These are phyloP conservation scores for Ancistrus triradiatus DNA, from an alignment of 2,113 vertebrate species.

Conservation along the genomic window DNA sequence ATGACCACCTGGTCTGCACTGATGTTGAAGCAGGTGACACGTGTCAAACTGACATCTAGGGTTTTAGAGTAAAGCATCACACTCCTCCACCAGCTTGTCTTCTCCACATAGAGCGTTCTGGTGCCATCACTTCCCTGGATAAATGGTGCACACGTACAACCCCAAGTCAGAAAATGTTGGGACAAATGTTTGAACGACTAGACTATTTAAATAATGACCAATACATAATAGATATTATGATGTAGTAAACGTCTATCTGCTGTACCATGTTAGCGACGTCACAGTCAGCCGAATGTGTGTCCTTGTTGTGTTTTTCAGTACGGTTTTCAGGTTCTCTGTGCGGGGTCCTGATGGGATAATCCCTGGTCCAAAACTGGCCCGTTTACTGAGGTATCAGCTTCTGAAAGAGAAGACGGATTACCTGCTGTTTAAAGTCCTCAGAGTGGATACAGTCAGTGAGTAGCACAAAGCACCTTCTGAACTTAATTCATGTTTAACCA, in stretches of 20 bases:
- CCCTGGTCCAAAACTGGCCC: conserved; percentile 69
- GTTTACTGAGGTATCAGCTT: conserved; percentile 71
- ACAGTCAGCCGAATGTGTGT: neutral
- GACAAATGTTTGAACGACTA: no score
- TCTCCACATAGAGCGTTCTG: no score
- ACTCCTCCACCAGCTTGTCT: neutral
- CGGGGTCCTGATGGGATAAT: conserved; percentile 66
- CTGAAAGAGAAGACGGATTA: conserved; percentile 78
- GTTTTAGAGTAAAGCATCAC: no score
- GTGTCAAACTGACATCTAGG: no score
- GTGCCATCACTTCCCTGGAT: no score
- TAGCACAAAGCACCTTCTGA: conserved; percentile 13
- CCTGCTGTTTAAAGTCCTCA: conserved; percentile 81
- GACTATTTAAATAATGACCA: no score
- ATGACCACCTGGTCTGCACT: no score
- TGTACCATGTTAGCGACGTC: neutral
- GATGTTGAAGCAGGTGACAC: no score
- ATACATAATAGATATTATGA: no score
- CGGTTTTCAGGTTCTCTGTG: conserved; percentile 76
- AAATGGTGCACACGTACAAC: no score
- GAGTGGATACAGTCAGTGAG: conserved; percentile 81
- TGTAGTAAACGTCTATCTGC: no score
- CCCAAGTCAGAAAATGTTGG: no score
- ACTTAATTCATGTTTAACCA: neutral
- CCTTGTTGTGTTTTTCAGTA: conserved; percentile 65